Base-by-base conservation (phyloP, 92 coral and sea anemone genomes). In the Parazoanthus darwini region DNA sequence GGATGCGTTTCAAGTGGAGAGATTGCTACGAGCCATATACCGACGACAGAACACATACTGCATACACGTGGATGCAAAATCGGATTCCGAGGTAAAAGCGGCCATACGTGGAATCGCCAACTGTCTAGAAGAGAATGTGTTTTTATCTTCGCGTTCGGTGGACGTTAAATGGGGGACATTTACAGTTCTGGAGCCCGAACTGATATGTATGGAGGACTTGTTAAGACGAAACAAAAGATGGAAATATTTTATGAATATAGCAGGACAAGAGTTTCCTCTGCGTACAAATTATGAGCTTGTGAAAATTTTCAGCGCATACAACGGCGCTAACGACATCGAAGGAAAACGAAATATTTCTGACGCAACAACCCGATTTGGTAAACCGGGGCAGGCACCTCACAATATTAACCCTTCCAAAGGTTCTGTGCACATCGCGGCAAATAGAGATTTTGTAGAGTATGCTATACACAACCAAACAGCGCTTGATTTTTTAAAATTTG, bases 181-280 rank as follows among this genome's bases (percentile, higher is more conserved):
- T 23, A 89, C 94, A 0, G 86, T 89, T 18, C 77, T 93, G 74
- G 82, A 86, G 54, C 91, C 94, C n/a, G 86, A 92, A 54, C 51
- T 93, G 67, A 85, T 79, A 56, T 93, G 96, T 68, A 77, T 93
- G 87, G 86, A 89, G 51, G 96, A 93, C 36, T 86, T 93, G 25
- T 78, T 79, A 36, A 65, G 67, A 35, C 65, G 88, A 68, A 37
- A 84, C 16, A 88, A 88, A 2, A 73, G 58, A 8, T 93, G 96
- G 96, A 90, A 90, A 78, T 93, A 93, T 85, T 87, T 93, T 42
- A 86, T 93, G 14, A 93, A 90, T 81, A n/a, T 93, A 26, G 81
- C 89, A 33, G 96, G 96, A 23, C 96, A 93, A 72, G 95, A 93
- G 63, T 93, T 88, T 83, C 95, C 95, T 25, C 74, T 93, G 9